Evolutionary conservation across 2,888 invertebrate species (phyloP).

Genomic region (Synergus laeviventris): DNA sequence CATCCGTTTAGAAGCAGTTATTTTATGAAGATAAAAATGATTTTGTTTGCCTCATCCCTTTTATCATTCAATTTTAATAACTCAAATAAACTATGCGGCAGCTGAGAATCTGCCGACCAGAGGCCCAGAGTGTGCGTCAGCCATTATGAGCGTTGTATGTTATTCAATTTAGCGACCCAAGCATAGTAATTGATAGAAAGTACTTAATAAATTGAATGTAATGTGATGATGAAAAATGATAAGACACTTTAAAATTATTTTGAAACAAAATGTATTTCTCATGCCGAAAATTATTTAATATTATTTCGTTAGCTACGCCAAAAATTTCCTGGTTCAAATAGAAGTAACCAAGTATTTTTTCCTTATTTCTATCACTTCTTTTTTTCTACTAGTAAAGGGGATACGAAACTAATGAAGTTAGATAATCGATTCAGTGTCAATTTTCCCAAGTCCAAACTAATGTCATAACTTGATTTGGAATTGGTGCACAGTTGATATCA

Average conservation of each 20-base stretch:
- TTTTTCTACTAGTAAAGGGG: neutral
- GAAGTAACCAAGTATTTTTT: neutral
- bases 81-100: constrained; percentile 33
- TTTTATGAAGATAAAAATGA: constrained; percentile 11
- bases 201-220: constrained; percentile 31
- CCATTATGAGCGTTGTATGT: constrained; percentile 25
- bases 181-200: constrained; percentile 40
- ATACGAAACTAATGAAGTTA: neutral
- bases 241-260: neutral
- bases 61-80: constrained; percentile 38
- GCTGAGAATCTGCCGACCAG: constrained; percentile 18
- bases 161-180: constrained; percentile 36
- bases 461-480: constrained; percentile 8
- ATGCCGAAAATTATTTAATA: neutral
- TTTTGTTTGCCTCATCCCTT: constrained; percentile 33
- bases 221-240: neutral
- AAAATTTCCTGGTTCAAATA: neutral
- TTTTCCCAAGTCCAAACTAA: constrained; percentile 4
- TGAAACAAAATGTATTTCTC: neutral
- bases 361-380: neutral
- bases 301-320: neutral
- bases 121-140: constrained; percentile 32
- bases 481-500: neutral
- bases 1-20: neutral
- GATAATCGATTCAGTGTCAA: constrained; percentile 9